Percentiles rank a stretch among this genome's conserved stretches.
Conservation (phyloP, 2,888 invertebrate species). For the Tolmerus cingulatus region DNA sequence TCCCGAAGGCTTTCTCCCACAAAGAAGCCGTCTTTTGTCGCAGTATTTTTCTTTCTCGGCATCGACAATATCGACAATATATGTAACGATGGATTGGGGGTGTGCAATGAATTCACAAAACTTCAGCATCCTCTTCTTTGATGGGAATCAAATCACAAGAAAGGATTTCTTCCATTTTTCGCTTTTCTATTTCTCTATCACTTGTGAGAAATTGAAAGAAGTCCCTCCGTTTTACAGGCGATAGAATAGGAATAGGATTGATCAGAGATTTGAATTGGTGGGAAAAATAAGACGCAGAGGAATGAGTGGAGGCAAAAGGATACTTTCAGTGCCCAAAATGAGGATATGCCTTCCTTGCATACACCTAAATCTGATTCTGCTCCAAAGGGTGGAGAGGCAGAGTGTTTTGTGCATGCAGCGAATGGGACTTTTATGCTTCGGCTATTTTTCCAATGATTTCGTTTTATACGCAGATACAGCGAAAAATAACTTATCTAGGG, state of each 20-base stretch:
- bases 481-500: background rate
- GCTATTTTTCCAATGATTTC: constrained; percentile 44
- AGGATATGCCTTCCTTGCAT: constrained; percentile 10
- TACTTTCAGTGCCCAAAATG: constrained; percentile 27
- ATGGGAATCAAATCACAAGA: constrained; percentile 43
- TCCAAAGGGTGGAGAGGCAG: constrained; percentile 11
- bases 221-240: constrained; percentile 1
- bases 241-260: constrained; percentile 37
- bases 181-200: background rate
- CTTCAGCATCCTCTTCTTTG: constrained; percentile 34
- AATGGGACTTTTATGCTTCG: constrained; percentile 45
- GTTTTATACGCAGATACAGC: constrained; percentile 14
- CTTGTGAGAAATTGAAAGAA: constrained; percentile 39
- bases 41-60: constrained; percentile 5
- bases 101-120: constrained; percentile 43
- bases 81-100: constrained; percentile 18
- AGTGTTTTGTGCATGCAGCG: constrained; percentile 35
- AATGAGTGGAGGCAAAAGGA: background rate
- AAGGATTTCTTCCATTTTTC: constrained; percentile 37
- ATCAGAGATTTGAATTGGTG: constrained; percentile 41
- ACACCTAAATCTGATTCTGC: background rate
- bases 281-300: background rate
- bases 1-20: constrained; percentile 12
- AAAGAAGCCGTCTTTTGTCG: constrained; percentile 2
- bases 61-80: constrained; percentile 19